These are phyloP conservation scores for Hypotaenidia okinawae DNA, from an alignment of 2,797 vertebrate species.

Conservation along the genomic window DNA sequence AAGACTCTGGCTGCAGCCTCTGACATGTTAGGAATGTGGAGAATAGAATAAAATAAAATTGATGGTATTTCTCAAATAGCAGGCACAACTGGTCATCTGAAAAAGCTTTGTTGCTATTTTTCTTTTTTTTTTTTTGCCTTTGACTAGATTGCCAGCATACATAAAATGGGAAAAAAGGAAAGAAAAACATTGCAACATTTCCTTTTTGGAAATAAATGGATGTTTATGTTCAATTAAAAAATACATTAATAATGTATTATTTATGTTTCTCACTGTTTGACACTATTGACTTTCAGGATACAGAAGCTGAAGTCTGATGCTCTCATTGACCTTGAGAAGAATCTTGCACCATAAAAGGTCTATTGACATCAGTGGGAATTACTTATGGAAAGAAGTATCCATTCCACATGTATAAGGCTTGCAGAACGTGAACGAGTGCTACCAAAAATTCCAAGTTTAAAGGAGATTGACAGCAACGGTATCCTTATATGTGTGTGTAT, in stretches of 20 bases:
- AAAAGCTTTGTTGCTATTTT: neutral
- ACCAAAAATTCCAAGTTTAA: neutral
- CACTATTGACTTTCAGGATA: neutral
- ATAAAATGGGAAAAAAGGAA: neutral
- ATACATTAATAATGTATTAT: neutral
- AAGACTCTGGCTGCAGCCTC: neutral
- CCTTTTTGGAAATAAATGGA: neutral
- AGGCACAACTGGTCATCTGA: neutral
- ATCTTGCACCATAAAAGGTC: neutral
- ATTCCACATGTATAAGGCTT: neutral
- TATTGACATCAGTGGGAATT: neutral
- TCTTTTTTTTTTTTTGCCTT: neutral
- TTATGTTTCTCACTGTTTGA: neutral
- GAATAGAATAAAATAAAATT: conserved; percentile 12
- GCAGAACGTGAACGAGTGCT: neutral
- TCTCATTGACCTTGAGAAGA: neutral
- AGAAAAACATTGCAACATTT: neutral
- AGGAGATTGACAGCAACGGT: neutral
- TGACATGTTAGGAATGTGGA: neutral
- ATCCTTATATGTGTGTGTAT: neutral
- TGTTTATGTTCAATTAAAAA: neutral
- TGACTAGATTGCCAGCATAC: neutral
- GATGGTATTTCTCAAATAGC: neutral
- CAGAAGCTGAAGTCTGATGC: neutral
- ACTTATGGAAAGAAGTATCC: neutral